Evolutionary conservation across 2,888 invertebrate genomes (phyloP), one percentile per base, ranked within the genome.

Genomic region (Ecliptopera silaceata): DNA sequence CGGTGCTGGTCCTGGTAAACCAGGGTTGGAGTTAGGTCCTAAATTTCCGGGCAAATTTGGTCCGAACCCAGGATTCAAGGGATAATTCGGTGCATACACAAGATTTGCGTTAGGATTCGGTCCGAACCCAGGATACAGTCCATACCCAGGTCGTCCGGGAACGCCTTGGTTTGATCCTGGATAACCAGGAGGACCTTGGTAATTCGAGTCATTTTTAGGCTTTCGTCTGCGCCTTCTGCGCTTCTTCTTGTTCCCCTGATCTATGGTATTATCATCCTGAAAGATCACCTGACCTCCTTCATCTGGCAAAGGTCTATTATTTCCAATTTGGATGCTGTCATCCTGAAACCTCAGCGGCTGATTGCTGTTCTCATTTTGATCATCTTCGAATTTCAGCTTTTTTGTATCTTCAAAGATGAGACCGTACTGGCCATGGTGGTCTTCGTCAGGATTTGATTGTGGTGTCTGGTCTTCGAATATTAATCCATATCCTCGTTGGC

Each of bases 151-250:
- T 20, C 46, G 38, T 10, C 20, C 20, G 29, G 42, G 38, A 8
- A 20, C 41, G 11, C 41, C 42, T 42, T 26, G 42, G 26, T 32
- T 43, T 15, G 39, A 39, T 36, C 56, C 56, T 32, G 42, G 54
- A 42, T 58, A 42, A 13, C 62, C 10, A 8, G 15, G 6, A 10
- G 15, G 15, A 8, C 36, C 36, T 15, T 36, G 36, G 36, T 36
- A 15, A 55, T 60, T 20, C 61, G 41, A 47, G 65, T 70, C 57
- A 6, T 67, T 66, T 26, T 68, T 73, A 1, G 72, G 74, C 54
- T 67, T 78, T 31, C 75, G 70, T 42, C 80, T 73, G 3, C 79
- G 75, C 31, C 76, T 74, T 34, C 74, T 74, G 56, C 15, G 15
- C 15, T 70, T 82, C 44, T 71, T 79, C 34, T 71, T 68, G 0